Percentiles rank a stretch among this genome's conserved stretches.
phyloP scores from a whole-genome alignment of 2,888 invertebrate genomes.

The Platycheirus albimanus region DNA sequence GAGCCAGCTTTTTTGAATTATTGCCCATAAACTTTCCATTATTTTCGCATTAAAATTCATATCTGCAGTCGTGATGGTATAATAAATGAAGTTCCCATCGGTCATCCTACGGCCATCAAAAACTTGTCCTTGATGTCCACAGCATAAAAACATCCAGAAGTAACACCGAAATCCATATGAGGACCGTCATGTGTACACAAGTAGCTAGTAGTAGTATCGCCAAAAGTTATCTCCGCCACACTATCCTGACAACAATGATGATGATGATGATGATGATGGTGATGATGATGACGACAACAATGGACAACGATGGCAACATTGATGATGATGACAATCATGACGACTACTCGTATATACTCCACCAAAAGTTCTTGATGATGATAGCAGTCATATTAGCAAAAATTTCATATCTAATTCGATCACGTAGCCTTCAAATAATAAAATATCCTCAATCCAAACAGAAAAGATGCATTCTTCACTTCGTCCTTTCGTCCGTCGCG shows the following conservation, averaged over 20 bases:
- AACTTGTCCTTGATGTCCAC: conserved; percentile 46
- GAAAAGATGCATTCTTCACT: conserved; percentile 52
- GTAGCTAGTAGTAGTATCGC: too few species aligned
- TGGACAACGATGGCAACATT: conserved; percentile 42
- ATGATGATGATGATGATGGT: conserved; percentile 22
- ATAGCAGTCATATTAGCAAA: conserved; percentile 59
- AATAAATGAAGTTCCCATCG: conserved; percentile 61
- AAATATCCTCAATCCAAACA: conserved; percentile 50
- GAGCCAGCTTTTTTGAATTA: conserved; percentile 19
- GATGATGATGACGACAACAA: conserved; percentile 34
- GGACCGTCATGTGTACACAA: conserved; percentile 7
- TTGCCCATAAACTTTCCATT: conserved; percentile 63
- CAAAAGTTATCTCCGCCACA: conserved; percentile 3
- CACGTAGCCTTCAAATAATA: conserved; percentile 55
- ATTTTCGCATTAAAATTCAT: conserved; percentile 64
- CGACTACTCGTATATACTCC: too few species aligned
- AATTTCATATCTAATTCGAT: conserved; percentile 62
- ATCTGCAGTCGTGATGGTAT: conserved; percentile 32
- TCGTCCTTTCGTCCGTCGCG: neutral
- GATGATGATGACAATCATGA: conserved; percentile 34
- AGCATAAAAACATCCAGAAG: conserved; percentile 39
- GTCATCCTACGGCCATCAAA: conserved; percentile 55
- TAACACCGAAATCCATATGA: conserved; percentile 38
- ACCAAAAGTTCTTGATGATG: conserved; percentile 43
- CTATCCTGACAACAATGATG: conserved; percentile 9